Evolutionary conservation across 2,113 vertebrate species (phyloP).

Genomic region (Myotis davidii): DNA sequence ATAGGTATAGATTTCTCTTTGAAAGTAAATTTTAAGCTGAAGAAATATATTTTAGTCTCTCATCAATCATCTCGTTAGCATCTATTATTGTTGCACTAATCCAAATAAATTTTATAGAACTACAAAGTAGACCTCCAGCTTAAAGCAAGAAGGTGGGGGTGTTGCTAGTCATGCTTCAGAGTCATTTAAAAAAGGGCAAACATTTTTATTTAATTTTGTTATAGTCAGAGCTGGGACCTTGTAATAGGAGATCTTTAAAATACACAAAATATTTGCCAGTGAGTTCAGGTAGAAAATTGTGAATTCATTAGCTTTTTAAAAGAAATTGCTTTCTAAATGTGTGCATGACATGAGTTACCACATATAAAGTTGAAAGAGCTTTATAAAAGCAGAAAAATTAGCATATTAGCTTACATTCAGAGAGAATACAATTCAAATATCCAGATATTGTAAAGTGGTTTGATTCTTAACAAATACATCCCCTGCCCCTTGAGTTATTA

Average conservation of each 20-base stretch:
- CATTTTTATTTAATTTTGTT: slow-evolving; percentile 35
- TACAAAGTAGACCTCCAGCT: slow-evolving; percentile 25
- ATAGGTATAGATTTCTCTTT: slow-evolving; percentile 27
- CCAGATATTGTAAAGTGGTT: not conserved
- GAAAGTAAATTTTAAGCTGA: slow-evolving; percentile 53
- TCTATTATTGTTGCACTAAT: slow-evolving; percentile 65
- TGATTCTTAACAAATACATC: slow-evolving; percentile 11
- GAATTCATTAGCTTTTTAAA: not conserved
- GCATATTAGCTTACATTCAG: not conserved
- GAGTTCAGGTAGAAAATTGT: not conserved
- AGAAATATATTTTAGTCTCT: slow-evolving; percentile 58
- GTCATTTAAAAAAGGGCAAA: slow-evolving; percentile 63
- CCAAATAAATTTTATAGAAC: slow-evolving; percentile 72
- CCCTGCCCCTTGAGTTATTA: not conserved
- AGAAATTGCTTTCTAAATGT: slow-evolving; percentile 30
- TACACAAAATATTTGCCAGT: not conserved
- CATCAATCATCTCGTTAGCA: slow-evolving; percentile 67
- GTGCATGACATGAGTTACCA: not conserved
- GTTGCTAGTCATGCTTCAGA: slow-evolving; percentile 31
- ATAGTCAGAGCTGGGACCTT: slow-evolving; percentile 27
- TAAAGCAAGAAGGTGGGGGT: not conserved
- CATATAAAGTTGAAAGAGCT: not conserved
- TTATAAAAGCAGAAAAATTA: slow-evolving; percentile 15
- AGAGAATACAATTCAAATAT: slow-evolving; percentile 2
- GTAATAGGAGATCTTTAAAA: not conserved